Evolutionary conservation across 2,113 vertebrate genomes (phyloP), one percentile per base, ranked within the genome.

Genomic region (Camarhynchus parvulus): DNA sequence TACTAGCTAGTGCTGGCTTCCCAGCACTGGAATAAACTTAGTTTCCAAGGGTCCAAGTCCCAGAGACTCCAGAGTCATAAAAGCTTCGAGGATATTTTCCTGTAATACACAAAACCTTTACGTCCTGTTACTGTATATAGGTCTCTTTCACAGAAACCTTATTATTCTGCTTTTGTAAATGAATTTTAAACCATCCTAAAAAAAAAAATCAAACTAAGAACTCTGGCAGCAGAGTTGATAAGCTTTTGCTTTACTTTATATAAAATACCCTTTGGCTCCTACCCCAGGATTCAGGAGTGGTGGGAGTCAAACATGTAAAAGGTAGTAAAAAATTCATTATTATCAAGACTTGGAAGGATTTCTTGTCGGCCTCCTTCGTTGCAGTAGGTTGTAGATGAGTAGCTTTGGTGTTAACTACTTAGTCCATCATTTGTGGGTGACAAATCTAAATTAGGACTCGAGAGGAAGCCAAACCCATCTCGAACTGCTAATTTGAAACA

Each of bases 31-130:
- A 95, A 94, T 96, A 58, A 87, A 91, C 89, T 92, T 91, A 90
- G 87, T 89, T 96, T 97, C 95, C 96, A 97, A 97, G 97, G 97
- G 97, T 98, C 97, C 97, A 97, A 97, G 95, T 98, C 97, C 98
- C 97, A 97, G 97, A 97, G 96, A 97, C 92, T 95, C 81, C 96
- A 95, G 92, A 84, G 93, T 91, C 90, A 89, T 83, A 86, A 89
- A 84, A 89, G 90, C 95, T 88, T 95, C 67, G 44, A 96, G 95
- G 96, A 92, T 94, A 64, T 90, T 96, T 92, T 95, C 91, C 87
- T 93, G 85, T 89, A 20, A 90, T 83, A 92, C 69, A 83, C 82
- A 59, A 75, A 89, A 91, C 95, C 92, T 94, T 93, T 77, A 90
- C 74, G 93, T 92, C 96, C 95, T 88, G 95, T 95, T 91, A 87